A percentile compares a stretch with the other conserved stretches of the same genome.
phyloP scores from a whole-genome alignment of 2,113 vertebrate species.

The Apus apus region DNA sequence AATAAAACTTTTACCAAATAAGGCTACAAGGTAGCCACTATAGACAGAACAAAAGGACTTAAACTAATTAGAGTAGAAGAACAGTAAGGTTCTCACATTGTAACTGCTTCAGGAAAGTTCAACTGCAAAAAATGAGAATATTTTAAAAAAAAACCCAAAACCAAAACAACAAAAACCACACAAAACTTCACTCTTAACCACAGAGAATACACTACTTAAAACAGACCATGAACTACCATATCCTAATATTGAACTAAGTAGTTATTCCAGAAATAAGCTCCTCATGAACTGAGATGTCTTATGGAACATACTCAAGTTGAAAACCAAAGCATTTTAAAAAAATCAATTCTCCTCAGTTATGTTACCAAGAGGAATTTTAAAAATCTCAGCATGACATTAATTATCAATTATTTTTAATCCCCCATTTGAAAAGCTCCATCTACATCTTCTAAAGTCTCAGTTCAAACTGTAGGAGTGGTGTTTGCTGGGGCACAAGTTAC shows the following conservation, averaged over 20 bases:
- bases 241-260: background rate
- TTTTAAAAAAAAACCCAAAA: background rate
- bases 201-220: background rate
- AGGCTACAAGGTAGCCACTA: slow-evolving; percentile 47
- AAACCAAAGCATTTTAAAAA: background rate
- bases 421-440: background rate
- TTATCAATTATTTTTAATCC: background rate
- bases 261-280: background rate
- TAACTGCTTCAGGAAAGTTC: background rate
- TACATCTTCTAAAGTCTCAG: background rate
- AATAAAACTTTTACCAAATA: slow-evolving; percentile 76
- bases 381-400: background rate
- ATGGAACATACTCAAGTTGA: background rate
- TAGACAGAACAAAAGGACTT: slow-evolving; percentile 57
- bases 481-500: background rate
- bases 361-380: background rate
- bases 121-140: background rate
- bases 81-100: slow-evolving; percentile 27
- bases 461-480: background rate
- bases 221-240: background rate
- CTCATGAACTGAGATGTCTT: background rate
- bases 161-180: too few species aligned
- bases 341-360: background rate
- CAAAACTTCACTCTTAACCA: background rate
- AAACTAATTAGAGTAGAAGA: slow-evolving; percentile 22